A percentile compares a stretch with the other conserved stretches of the same genome.
phyloP scores from a whole-genome alignment of 2,797 vertebrate species.

The Cercopithecus hamlyni region DNA sequence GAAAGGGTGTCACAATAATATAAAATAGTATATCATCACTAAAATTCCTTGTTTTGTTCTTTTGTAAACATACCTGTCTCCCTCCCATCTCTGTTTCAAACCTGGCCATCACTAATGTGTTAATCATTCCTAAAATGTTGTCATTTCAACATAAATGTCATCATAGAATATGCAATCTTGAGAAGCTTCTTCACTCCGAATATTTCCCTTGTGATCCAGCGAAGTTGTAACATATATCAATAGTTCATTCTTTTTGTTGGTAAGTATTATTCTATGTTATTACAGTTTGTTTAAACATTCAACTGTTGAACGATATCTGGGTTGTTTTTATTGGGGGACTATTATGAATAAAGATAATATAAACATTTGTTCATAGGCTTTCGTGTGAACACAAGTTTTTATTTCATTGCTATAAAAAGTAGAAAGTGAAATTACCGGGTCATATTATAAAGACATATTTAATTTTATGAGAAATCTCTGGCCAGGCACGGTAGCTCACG shows the following conservation, averaged over 20 bases:
- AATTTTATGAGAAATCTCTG: background rate
- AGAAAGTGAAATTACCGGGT: background rate
- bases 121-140: background rate
- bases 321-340: background rate
- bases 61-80: background rate
- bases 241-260: background rate
- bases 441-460: background rate
- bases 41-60: background rate
- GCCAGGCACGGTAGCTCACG: rapidly evolving
- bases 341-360: background rate
- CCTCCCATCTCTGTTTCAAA: background rate
- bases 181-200: background rate
- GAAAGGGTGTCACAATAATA: background rate
- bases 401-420: background rate
- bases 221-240: background rate
- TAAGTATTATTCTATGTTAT: background rate
- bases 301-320: background rate
- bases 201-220: background rate
- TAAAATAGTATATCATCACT: background rate
- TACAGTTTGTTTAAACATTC: background rate
- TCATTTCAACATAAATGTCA: background rate
- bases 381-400: background rate
- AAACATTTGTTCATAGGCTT: background rate
- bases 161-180: background rate
- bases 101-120: background rate